These are phyloP conservation scores for Hirtodrosophila histrioides DNA, from an alignment of 2,888 invertebrate species.

Conservation along the genomic window DNA sequence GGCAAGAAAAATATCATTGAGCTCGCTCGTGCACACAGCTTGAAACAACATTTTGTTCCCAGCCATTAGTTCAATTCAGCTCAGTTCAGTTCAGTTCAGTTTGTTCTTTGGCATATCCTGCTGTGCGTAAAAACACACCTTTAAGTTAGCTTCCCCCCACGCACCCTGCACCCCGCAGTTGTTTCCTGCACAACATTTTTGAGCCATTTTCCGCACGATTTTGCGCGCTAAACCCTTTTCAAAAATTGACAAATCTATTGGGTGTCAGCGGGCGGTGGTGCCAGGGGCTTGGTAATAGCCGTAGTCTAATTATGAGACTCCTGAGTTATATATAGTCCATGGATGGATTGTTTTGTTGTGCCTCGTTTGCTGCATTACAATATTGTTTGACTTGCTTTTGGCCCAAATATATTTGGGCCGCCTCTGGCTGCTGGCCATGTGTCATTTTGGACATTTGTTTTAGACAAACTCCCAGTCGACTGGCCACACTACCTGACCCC, in stretches of 20 bases:
- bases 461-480: slow-evolving; percentile 57
- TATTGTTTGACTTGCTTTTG: slow-evolving; percentile 38
- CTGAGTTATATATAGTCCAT: slow-evolving; percentile 38
- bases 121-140: slow-evolving; percentile 28
- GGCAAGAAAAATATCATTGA: slow-evolving; percentile 65
- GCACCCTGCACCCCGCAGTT: too few relatives aligned
- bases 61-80: slow-evolving; percentile 61
- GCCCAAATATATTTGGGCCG: slow-evolving; percentile 56
- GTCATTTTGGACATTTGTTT: slow-evolving; percentile 75
- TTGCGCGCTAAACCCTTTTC: slow-evolving; percentile 51
- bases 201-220: slow-evolving; percentile 69
- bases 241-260: slow-evolving; percentile 51
- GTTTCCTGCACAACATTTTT: slow-evolving; percentile 28
- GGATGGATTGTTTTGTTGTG: slow-evolving; percentile 17
- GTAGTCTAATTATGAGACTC: slow-evolving; percentile 39
- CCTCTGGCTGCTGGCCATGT: slow-evolving; percentile 52
- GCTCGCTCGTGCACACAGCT: slow-evolving; percentile 75
- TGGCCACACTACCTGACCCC: slow-evolving; percentile 22
- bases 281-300: slow-evolving; percentile 4
- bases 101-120: slow-evolving; percentile 29
- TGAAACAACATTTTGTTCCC: slow-evolving; percentile 75
- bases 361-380: slow-evolving; percentile 19
- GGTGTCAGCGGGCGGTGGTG: too few relatives aligned
- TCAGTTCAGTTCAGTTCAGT: slow-evolving; percentile 5
- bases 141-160: too few relatives aligned